A percentile compares a stretch with the other conserved stretches of the same genome.
phyloP scores from a whole-genome alignment of 2,797 vertebrate species.

The Pteronotus mesoamericanus region DNA sequence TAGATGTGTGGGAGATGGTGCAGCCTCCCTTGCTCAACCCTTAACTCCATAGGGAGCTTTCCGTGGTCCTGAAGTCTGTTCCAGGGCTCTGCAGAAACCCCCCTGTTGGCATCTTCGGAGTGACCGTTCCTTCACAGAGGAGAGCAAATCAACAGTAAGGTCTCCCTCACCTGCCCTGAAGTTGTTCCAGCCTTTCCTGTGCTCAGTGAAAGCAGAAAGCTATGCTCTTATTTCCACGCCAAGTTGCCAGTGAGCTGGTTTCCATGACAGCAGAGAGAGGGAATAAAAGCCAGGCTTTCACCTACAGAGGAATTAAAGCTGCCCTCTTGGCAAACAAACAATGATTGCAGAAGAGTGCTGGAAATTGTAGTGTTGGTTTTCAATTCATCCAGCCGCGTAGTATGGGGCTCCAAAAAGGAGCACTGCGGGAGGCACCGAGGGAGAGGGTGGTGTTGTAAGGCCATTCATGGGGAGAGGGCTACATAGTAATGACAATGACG shows the following conservation, averaged over 20 bases:
- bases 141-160: not conserved
- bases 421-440: too few species aligned
- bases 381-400: not conserved
- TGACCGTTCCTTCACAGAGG: not conserved
- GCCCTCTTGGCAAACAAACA: conserved; percentile 34
- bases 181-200: not conserved
- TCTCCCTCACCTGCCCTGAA: not conserved
- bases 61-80: conserved; percentile 51
- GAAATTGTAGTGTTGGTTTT: not conserved
- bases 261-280: conserved; percentile 68
- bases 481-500: not conserved
- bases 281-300: conserved; percentile 44
- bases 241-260: conserved; percentile 33
- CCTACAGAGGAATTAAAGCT: conserved; percentile 42
- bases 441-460: not conserved
- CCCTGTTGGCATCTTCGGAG: not conserved
- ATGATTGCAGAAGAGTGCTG: not conserved
- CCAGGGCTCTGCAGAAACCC: not conserved
- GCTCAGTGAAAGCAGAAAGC: not conserved
- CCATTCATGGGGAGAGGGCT: not conserved
- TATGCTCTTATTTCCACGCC: not conserved
- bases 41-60: not conserved
- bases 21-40: not conserved
- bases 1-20: not conserved
- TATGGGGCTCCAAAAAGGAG: not conserved